These are phyloP conservation scores for Nycticorax nycticorax DNA, from an alignment of 2,113 vertebrate species.

Conservation along the genomic window DNA sequence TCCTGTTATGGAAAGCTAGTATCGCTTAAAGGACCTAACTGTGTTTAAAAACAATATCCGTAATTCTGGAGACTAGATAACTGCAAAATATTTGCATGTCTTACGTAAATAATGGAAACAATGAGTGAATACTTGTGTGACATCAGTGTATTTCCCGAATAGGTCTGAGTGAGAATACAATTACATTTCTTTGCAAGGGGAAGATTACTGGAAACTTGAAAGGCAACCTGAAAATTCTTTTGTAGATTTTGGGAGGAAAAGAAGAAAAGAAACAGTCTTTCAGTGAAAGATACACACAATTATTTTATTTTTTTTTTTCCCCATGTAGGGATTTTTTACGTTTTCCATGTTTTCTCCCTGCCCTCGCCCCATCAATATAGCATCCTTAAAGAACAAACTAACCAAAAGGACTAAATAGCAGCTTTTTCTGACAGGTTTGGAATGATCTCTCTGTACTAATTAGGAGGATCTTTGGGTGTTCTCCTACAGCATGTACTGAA, in stretches of 20 bases:
- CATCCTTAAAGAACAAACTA: neutral
- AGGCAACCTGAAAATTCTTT: neutral
- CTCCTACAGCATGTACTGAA: neutral
- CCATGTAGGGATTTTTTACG: neutral
- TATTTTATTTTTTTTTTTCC: neutral
- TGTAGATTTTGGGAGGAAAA: neutral
- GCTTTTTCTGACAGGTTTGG: neutral
- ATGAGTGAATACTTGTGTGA: neutral
- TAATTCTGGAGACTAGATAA: neutral
- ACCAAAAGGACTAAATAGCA: neutral
- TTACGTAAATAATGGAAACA: neutral
- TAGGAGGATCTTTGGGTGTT: neutral
- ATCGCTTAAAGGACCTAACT: neutral
- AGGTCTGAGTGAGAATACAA: neutral
- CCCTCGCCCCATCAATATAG: accelerated
- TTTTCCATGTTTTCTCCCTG: neutral
- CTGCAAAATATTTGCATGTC: neutral
- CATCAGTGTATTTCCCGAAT: neutral
- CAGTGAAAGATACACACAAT: neutral
- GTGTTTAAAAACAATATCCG: neutral
- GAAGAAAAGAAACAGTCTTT: neutral
- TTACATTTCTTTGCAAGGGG: neutral
- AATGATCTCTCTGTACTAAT: neutral
- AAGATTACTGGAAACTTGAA: neutral
- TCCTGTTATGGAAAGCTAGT: neutral